Evolutionary conservation across 2,888 invertebrate species (phyloP), one percentile per base, ranked within the genome.

Genomic region (Meteorus cinctellus): DNA sequence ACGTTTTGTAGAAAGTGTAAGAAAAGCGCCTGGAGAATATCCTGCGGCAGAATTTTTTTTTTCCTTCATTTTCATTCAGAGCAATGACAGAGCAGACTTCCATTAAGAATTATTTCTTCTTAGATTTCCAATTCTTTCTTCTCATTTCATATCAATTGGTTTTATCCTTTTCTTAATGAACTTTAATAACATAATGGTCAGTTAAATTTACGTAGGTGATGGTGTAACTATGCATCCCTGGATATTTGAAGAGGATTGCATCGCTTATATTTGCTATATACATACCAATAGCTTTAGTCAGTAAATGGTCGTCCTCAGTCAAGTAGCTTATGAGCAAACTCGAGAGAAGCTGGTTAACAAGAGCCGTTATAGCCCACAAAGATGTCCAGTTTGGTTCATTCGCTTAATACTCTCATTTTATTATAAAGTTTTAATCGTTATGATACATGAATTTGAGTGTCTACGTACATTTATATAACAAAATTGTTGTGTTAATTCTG

Each of bases 331-430:
- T 81, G 79, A 81, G 80, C 81, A 80, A 82, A 80, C 81, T 82
- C 78, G 55, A 55, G 73, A 73, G 76, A 78, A 82, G 83, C 82
- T 82, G 81, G 80, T 81, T 81, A 82, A 84, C 85, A 84, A 84
- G 84, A 84, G 80, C 83, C 83, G 82, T 85, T 85, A 82, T 45
- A 79, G 80, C 78, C 10, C 82, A 82, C 82, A 84, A 78, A 82
- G 77, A 72, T 24, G 36, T 31, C n/a, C 65, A 4, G 19, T 31
- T 51, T 55, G 19, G 31, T 69, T 51, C 41, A 34, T 31, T 65
- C 19, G 24, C 36, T n/a, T 55, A 29, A 5, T 19, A 69, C 31
- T 34, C 27, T 27, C 16, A 6, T 69, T 69, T 69, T 16, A 67
- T 41, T 55, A 8, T 27, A 45, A 69, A 69, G 69, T 69, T 55